phyloP scores from a whole-genome alignment of 2,113 vertebrate species.

The Anhinga anhinga region DNA sequence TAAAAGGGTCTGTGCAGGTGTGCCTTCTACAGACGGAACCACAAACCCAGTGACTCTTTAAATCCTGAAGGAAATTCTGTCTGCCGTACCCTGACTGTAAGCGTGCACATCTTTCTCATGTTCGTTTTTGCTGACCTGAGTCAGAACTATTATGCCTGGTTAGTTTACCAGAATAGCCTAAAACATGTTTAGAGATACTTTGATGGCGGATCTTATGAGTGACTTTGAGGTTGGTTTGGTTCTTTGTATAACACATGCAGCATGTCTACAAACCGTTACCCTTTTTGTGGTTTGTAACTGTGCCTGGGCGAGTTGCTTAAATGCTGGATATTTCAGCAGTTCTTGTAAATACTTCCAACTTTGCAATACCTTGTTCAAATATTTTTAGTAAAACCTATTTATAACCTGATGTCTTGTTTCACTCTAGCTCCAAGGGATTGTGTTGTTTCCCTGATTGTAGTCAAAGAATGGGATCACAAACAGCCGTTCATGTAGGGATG shows the following conservation, averaged over 20 bases:
- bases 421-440: neutral
- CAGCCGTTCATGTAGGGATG: neutral
- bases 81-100: neutral
- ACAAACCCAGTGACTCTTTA: neutral
- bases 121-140: neutral
- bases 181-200: neutral
- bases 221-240: neutral
- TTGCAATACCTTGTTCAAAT: neutral
- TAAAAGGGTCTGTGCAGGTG: neutral
- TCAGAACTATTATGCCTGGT: neutral
- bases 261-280: neutral
- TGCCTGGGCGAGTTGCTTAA: neutral
- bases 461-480: neutral
- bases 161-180: neutral
- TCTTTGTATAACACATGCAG: neutral
- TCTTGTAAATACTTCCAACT: neutral
- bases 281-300: neutral
- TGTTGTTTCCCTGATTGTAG: neutral
- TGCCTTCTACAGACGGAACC: neutral
- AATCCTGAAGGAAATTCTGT: neutral
- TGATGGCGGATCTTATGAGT: neutral
- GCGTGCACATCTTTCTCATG: neutral
- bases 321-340: conserved; percentile 35
- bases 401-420: neutral
- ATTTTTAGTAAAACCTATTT: conserved; percentile 64